Conservation (phyloP, 2,113 vertebrate species). For the Poeciliopsis turrubarensis region DNA sequence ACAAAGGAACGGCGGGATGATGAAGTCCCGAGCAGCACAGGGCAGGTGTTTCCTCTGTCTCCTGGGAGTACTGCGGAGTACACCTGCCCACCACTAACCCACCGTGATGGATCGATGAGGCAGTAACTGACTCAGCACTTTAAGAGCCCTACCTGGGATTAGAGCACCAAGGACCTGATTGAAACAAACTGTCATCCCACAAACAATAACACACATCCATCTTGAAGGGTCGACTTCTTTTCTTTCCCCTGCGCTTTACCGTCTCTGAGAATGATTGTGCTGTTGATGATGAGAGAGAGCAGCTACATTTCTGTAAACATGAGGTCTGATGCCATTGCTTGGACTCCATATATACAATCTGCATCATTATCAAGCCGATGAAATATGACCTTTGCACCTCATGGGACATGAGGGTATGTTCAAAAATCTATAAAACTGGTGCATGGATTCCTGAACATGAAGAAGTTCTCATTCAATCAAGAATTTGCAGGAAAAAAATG, state of each 20-base stretch:
- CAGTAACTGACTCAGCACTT: constrained; percentile 87
- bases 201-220: constrained; percentile 90
- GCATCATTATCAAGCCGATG: constrained; percentile 59
- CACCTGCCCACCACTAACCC: constrained; percentile 82
- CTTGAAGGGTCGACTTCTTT: constrained; percentile 68
- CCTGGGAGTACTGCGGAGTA: constrained; percentile 73
- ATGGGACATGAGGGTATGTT: constrained; percentile 25
- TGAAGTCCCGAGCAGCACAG: constrained; percentile 73
- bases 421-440: constrained; percentile 1
- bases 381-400: constrained; percentile 62
- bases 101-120: constrained; percentile 85
- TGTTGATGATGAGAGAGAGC: constrained; percentile 68
- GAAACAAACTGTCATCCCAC: constrained; percentile 89
- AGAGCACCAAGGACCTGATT: constrained; percentile 86
- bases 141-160: constrained; percentile 83
- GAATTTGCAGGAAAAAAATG: constrained; percentile 22
- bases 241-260: constrained; percentile 60
- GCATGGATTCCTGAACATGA: constrained; percentile 6
- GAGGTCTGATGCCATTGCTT: constrained; percentile 69
- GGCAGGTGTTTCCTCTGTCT: constrained; percentile 85
- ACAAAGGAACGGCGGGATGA: constrained; percentile 79
- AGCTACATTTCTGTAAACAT: constrained; percentile 63
- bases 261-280: constrained; percentile 72
- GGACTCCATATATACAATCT: constrained; percentile 70
- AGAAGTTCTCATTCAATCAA: not conserved